Conservation (phyloP, 1,140 invertebrate species). For the Teleopsis dalmanni region DNA sequence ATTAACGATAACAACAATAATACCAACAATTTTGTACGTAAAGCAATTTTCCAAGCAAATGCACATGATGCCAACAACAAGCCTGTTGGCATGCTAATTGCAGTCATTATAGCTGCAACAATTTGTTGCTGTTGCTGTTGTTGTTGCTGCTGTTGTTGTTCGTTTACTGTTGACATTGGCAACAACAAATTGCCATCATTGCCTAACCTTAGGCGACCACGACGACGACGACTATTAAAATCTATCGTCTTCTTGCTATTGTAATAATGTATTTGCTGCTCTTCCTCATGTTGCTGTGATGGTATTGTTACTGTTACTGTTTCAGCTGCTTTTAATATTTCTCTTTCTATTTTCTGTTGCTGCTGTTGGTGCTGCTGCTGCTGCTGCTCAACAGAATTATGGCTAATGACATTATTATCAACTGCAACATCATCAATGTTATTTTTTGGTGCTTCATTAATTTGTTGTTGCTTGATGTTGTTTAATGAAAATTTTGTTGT, state of each 20-base stretch:
- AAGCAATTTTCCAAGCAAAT: not conserved
- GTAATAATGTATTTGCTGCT: constrained; percentile 6
- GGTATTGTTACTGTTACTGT: not conserved
- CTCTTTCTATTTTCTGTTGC: constrained; percentile 4
- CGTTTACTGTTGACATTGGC: not conserved
- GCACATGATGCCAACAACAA: not conserved
- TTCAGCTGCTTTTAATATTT: constrained; percentile 11
- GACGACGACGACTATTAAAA: constrained; percentile 40
- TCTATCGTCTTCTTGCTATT: constrained; percentile 29
- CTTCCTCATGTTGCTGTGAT: no score
- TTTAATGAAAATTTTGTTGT: no score
- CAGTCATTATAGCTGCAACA: no score
- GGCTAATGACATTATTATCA: no score
- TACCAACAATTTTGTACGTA: constrained; percentile 15
- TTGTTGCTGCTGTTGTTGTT: not conserved
- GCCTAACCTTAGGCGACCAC: constrained; percentile 39
- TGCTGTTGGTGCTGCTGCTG: constrained; percentile 13
- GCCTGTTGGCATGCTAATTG: no score
- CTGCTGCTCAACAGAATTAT: no score
- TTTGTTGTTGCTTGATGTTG: no score
- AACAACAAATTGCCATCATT: no score
- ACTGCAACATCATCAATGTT: no score
- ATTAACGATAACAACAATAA: constrained; percentile 27
- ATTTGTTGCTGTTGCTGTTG: not conserved
- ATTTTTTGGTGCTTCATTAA: no score